Evolutionary conservation across 2,113 vertebrate species (phyloP).

Genomic region (Thymallus thymallus): DNA sequence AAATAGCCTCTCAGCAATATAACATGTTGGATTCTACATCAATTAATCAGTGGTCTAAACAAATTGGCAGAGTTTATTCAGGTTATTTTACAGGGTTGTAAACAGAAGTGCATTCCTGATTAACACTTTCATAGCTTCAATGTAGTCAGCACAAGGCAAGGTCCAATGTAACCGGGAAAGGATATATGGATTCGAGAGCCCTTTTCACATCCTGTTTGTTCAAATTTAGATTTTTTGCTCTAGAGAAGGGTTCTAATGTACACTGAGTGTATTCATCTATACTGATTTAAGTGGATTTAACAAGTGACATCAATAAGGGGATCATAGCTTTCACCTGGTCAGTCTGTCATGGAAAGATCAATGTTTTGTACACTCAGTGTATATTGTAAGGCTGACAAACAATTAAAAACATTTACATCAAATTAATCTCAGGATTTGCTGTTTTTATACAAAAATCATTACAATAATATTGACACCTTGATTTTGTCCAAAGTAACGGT

Average conservation of each 20-base stretch:
- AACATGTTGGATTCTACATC: neutral
- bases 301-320: no score
- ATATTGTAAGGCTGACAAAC: neutral
- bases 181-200: conserved; percentile 8
- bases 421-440: no score
- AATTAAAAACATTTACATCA: no score
- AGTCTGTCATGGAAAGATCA: no score
- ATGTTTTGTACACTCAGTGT: neutral
- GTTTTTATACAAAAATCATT: no score
- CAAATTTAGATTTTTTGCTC: neutral
- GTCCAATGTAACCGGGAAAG: conserved; percentile 1
- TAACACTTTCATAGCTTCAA: neutral
- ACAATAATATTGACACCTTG: no score
- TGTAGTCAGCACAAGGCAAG: neutral
- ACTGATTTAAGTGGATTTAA: no score
- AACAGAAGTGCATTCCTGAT: conserved; percentile 3
- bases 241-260: neutral
- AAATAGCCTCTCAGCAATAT: conserved; percentile 13
- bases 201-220: conserved; percentile 8
- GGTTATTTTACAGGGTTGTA: conserved; percentile 10
- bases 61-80: conserved; percentile 8
- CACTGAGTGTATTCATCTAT: no score
- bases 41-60: neutral
- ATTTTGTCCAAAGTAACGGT: no score
- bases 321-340: no score